phyloP scores from a whole-genome alignment of 2,113 vertebrate genomes.

The Chaenocephalus aceratus region DNA sequence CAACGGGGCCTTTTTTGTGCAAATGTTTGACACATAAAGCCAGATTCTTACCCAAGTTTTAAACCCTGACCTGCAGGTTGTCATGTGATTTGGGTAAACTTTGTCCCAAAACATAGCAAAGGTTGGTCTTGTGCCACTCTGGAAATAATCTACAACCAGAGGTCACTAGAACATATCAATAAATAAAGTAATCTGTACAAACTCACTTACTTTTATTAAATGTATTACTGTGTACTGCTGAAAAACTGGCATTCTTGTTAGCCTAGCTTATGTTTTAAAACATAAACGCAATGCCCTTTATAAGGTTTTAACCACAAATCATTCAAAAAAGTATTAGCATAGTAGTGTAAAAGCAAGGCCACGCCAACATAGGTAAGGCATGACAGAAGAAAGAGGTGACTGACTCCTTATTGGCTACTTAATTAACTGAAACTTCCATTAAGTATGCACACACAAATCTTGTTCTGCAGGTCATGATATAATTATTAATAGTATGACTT shows the following conservation, averaged over 20 bases:
- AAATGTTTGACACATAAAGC: conserved; percentile 36
- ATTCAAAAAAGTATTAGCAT: neutral
- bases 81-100: conserved; percentile 64
- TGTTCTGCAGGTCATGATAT: conserved; percentile 1
- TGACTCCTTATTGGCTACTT: neutral
- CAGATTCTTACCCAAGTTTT: conserved; percentile 42
- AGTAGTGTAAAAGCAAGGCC: neutral
- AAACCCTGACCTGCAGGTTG: conserved; percentile 57
- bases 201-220: neutral
- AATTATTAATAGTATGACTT: neutral
- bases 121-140: conserved; percentile 33
- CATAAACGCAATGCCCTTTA: neutral
- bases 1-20: neutral
- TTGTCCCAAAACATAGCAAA: conserved; percentile 64
- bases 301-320: no score
- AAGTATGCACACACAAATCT: neutral
- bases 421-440: neutral
- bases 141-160: conserved; percentile 24
- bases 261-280: neutral
- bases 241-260: no score
- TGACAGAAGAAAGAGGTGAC: neutral
- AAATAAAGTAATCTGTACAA: no score
- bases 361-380: neutral
- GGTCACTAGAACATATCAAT: neutral
- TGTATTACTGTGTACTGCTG: neutral